These are phyloP conservation scores for Drosophila cyrtoloma DNA, from an alignment of 2,888 invertebrate genomes.

Conservation along the genomic window DNA sequence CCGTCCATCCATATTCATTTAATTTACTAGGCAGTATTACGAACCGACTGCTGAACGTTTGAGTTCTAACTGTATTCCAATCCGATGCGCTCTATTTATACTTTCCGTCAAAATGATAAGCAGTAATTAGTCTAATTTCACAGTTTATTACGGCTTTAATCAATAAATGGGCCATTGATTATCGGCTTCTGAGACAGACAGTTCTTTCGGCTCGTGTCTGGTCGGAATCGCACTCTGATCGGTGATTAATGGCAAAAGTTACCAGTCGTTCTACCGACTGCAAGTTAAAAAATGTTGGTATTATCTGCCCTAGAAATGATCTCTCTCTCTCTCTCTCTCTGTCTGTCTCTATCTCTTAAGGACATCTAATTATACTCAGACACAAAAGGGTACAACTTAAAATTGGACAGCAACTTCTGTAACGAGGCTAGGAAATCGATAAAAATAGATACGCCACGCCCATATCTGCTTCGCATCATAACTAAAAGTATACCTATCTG, in stretches of 20 bases:
- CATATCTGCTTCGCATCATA: too few relatives aligned
- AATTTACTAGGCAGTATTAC: background rate
- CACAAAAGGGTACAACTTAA: too few relatives aligned
- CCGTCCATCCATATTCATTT: slow-evolving; percentile 2
- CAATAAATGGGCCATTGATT: slow-evolving; percentile 13
- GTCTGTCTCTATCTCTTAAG: background rate
- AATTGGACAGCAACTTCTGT: too few relatives aligned
- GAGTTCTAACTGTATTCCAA: background rate
- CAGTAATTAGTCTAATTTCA: background rate
- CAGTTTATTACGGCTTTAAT: slow-evolving; percentile 12
- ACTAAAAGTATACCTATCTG: too few relatives aligned
- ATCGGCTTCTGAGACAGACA: slow-evolving; percentile 7
- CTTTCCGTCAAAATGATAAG: slow-evolving; percentile 1
- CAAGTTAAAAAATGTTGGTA: background rate
- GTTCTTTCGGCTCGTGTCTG: background rate
- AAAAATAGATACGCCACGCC: too few relatives aligned
- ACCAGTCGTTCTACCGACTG: background rate
- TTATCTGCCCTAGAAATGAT: background rate
- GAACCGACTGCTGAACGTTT: background rate
- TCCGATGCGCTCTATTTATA: slow-evolving; percentile 16
- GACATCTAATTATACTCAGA: too few relatives aligned
- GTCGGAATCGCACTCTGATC: background rate
- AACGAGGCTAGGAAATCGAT: too few relatives aligned
- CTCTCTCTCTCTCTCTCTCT: background rate
- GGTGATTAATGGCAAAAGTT: background rate